Evolutionary conservation across 2,113 vertebrate species (phyloP).

Genomic region (Orycteropus afer): DNA sequence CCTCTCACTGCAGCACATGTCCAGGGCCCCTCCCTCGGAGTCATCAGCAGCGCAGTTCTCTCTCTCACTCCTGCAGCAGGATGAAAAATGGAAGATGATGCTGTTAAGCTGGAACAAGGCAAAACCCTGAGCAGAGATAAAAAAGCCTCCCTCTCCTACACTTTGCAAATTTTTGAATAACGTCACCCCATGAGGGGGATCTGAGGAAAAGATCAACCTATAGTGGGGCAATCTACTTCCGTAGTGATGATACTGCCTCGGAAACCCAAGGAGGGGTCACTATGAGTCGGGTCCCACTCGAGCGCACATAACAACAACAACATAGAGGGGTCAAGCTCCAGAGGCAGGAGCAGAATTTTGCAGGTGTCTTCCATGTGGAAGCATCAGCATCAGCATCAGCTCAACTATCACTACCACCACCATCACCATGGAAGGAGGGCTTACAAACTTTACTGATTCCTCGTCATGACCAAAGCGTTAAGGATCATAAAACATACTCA

Average conservation of each 20-base stretch:
- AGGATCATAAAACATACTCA: neutral
- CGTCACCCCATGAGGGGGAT: neutral
- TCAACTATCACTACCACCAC: too few species aligned
- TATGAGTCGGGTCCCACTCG: too few species aligned
- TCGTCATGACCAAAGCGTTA: neutral
- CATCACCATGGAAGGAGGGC: neutral
- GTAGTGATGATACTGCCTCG: too few species aligned
- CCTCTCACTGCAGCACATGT: slow-evolving; percentile 80
- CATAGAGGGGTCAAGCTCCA: neutral
- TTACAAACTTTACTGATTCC: neutral
- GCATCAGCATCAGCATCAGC: neutral
- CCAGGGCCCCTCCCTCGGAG: slow-evolving; percentile 73
- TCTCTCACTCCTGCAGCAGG: slow-evolving; percentile 62
- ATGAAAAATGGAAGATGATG: slow-evolving; percentile 10
- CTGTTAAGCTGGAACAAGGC: neutral
- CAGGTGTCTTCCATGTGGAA: neutral
- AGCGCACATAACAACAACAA: too few species aligned
- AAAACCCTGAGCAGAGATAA: neutral
- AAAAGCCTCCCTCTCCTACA: neutral
- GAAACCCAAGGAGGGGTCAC: too few species aligned
- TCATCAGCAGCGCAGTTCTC: slow-evolving; percentile 65
- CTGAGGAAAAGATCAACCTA: neutral
- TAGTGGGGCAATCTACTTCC: too few species aligned
- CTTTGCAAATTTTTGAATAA: neutral
- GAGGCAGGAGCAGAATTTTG: neutral